Conservation (phyloP, 2,797 vertebrate species). For the Clarias pachynema region DNA sequence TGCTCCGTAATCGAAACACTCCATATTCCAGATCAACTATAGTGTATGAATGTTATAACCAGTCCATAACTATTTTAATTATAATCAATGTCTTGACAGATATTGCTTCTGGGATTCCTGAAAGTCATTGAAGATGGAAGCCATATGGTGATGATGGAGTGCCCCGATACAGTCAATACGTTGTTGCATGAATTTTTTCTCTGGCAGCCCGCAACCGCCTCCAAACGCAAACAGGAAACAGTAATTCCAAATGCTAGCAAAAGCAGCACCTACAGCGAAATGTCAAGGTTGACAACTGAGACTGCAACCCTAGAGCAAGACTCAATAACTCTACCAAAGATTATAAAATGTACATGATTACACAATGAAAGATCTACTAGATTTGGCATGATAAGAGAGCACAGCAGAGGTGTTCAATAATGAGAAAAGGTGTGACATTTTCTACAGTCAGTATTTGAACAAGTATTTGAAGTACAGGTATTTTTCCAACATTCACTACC, state of each 20-base stretch:
- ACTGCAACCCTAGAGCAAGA: constrained; percentile 24
- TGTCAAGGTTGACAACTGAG: constrained; percentile 28
- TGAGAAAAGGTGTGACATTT: background rate
- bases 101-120: constrained; percentile 90
- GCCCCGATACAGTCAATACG: constrained; percentile 92
- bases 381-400: background rate
- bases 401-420: too few species aligned
- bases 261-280: constrained; percentile 42
- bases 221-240: constrained; percentile 65
- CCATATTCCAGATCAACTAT: background rate
- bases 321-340: constrained; percentile 28
- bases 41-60: background rate
- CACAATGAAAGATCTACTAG: background rate
- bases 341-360: background rate
- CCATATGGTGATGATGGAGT: constrained; percentile 99
- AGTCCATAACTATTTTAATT: background rate
- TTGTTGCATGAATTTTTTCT: constrained; percentile 94
- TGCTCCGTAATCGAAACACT: background rate
- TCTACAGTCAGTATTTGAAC: background rate
- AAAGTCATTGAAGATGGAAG: constrained; percentile 95
- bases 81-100: constrained; percentile 71
- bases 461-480: too few species aligned
- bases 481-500: too few species aligned
- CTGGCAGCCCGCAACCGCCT: constrained; percentile 83
- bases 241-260: constrained; percentile 59